Evolutionary conservation across 2,888 invertebrate species (phyloP), one percentile per base, ranked within the genome.

Genomic region (Gnatocerus cornutus): DNA sequence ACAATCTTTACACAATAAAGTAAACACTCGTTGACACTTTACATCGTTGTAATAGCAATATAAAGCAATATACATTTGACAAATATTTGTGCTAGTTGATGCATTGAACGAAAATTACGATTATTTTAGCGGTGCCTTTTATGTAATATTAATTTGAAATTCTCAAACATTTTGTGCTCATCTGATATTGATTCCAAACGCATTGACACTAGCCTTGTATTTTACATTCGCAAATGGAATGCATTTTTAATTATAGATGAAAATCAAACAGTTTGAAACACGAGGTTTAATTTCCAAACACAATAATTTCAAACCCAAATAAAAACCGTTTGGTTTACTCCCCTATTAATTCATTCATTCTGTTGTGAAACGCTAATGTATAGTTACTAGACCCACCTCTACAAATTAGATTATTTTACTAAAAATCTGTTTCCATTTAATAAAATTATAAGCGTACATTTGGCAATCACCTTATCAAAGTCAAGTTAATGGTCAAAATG

Each of bases 201-300:
- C 21, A 21, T 21, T 21, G 2, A 21, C 4, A 4, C 21, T 4
- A 21, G 1, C 33, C 3, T 33, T 33, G 33, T n/a, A 33, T 7
- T 7, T 4, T 4, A 33, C 33, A 33, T 7, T 2, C 33, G 33
- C 2, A 33, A 9, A 29, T 4, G 30, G 6, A 52, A 30, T 52
- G 29, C 56, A 56, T 41, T 56, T 55, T 56, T 56, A 41, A 41
- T 56, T 16, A 41, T 53, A 43, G 33, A 56, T 55, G 55, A 16
- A 55, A 52, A 55, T 13, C 16, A 55, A 55, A 37, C 56, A 43
- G 7, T 43, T 43, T 14, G 14, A 14, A 43, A 14, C 43, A 56
- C 27, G 33, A 8, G 21, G 27, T 56, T 56, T 10, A 43, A 33
- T 43, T 56, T 43, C 3, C 30, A 59, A 46, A 46, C 46, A 13